Evolutionary conservation across 2,888 invertebrate species (phyloP).

Genomic region (Stegophylla sp.): DNA sequence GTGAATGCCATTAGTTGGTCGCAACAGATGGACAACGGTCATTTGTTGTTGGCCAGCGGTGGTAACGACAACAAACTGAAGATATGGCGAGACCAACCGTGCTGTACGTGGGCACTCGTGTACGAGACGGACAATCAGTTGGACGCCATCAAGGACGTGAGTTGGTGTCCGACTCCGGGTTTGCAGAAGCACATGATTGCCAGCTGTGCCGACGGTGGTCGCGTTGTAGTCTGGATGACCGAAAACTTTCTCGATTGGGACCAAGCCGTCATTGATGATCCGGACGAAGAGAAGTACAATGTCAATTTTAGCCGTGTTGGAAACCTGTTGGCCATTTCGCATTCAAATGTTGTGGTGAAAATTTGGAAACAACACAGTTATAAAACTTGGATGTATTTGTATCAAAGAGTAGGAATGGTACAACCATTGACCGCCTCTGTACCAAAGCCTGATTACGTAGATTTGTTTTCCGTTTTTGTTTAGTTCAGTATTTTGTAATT

Average conservation of each 20-base stretch:
- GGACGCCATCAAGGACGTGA: slow-evolving; percentile 98
- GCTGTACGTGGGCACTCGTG: slow-evolving; percentile 93
- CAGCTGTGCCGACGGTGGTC: slow-evolving; percentile 90
- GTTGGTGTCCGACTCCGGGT: slow-evolving; percentile 95
- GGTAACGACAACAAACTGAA: slow-evolving; percentile 97
- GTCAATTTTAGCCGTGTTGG: slow-evolving; percentile 98
- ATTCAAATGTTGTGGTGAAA: slow-evolving; percentile 96
- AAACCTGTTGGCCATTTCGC: slow-evolving; percentile 94
- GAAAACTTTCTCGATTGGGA: slow-evolving; percentile 86
- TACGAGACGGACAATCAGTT: slow-evolving; percentile 93
- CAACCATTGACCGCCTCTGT: not conserved
- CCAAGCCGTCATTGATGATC: slow-evolving; percentile 84
- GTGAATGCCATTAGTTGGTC: slow-evolving; percentile 97
- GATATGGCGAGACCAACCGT: slow-evolving; percentile 73
- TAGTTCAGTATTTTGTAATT: too few species aligned
- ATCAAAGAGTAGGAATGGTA: slow-evolving; percentile 16
- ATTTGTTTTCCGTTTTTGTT: too few species aligned
- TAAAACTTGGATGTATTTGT: slow-evolving; percentile 83
- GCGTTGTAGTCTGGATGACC: slow-evolving; percentile 85
- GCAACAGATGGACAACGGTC: slow-evolving; percentile 73
- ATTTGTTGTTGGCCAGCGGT: slow-evolving; percentile 70
- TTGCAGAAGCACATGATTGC: slow-evolving; percentile 88
- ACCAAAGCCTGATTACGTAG: too few species aligned
- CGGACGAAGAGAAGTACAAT: slow-evolving; percentile 98
- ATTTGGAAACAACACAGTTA: slow-evolving; percentile 92